Evolutionary conservation across 2,797 vertebrate genomes (phyloP).

Genomic region (Parauchenoglanis ngamensis): DNA sequence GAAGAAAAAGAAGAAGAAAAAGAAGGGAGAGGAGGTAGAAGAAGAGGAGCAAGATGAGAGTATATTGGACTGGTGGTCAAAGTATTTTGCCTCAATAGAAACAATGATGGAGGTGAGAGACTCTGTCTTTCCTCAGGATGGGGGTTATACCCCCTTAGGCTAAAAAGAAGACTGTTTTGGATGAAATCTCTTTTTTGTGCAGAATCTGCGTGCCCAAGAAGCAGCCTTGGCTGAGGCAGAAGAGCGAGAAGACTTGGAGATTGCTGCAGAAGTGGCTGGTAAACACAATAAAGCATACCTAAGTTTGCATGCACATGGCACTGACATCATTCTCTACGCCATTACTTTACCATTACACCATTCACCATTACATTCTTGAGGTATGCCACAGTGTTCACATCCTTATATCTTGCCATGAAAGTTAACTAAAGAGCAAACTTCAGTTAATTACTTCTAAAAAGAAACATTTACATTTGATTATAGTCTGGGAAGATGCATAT

Average conservation of each 20-base stretch:
- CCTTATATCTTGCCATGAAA: constrained; percentile 24
- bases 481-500: neutral
- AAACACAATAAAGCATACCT: constrained; percentile 4
- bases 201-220: constrained; percentile 90
- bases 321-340: neutral
- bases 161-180: neutral
- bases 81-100: constrained; percentile 96
- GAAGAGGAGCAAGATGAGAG: constrained; percentile 92
- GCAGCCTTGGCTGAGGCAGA: constrained; percentile 84
- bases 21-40: constrained; percentile 81
- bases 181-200: constrained; percentile 18
- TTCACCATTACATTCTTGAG: neutral
- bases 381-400: neutral
- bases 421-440: neutral
- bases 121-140: neutral
- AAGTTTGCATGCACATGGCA: neutral
- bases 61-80: constrained; percentile 98
- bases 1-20: constrained; percentile 90
- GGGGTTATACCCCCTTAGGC: neutral
- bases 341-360: neutral
- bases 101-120: constrained; percentile 90
- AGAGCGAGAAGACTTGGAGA: constrained; percentile 91
- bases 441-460: neutral
- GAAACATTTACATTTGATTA: neutral
- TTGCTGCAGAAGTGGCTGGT: constrained; percentile 76